Percentiles rank a stretch among this genome's conserved stretches.
phyloP scores from a whole-genome alignment of 2,888 invertebrate genomes.

The Polyploca ridens region DNA sequence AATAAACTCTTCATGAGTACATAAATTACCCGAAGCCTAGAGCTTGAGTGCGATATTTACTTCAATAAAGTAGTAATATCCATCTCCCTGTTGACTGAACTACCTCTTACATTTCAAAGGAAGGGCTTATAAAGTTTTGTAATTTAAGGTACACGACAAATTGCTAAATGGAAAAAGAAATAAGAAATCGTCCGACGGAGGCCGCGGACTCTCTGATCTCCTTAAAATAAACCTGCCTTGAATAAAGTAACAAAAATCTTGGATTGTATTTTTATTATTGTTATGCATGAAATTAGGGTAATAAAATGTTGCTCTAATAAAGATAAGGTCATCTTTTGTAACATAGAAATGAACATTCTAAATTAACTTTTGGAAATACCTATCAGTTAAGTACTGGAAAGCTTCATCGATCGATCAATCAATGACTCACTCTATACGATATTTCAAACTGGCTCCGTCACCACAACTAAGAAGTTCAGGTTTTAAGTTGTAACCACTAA shows the following conservation, averaged over 20 bases:
- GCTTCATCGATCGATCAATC: not conserved
- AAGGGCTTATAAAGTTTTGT: slow-evolving; percentile 18
- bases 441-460: not conserved
- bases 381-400: not conserved
- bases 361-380: too few relatives aligned
- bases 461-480: not conserved
- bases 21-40: not conserved
- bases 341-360: not conserved
- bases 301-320: not conserved
- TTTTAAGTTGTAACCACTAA: not conserved
- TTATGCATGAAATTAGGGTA: not conserved
- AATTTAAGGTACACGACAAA: slow-evolving; percentile 24
- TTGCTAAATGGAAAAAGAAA: slow-evolving; percentile 24
- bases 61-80: not conserved
- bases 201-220: slow-evolving; percentile 17
- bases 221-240: slow-evolving; percentile 32
- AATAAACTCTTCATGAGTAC: not conserved
- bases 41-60: not conserved
- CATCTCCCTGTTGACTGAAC: slow-evolving; percentile 1
- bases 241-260: slow-evolving; percentile 12
- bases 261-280: not conserved
- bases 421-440: not conserved
- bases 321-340: not conserved
- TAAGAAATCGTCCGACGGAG: slow-evolving; percentile 25
- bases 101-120: not conserved